Base-by-base conservation (phyloP, 2,888 invertebrate species). In the Aporophyla nigra region DNA sequence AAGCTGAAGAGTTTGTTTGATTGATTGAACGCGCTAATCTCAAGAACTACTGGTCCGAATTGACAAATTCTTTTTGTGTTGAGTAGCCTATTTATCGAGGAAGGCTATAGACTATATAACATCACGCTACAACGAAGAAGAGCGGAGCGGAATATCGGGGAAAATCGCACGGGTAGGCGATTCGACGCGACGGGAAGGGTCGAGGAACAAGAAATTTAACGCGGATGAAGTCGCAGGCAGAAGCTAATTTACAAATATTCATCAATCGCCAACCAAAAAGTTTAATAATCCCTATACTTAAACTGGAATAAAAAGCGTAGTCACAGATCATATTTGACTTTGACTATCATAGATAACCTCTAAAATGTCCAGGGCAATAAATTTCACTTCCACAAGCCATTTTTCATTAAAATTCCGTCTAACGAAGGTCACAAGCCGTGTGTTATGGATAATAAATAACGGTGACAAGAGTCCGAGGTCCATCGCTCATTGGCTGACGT, bases 371-470 rank as follows among this genome's bases (percentile, higher is more conserved):
- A 27, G 7, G n/a, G 54, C 46, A 14, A 79, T 80, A 74, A 80
- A 80, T 84, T 61, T 71, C 65, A 69, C 21, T 74, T 61, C 56
- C 24, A 24, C 56, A 16, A 69, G 61, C 43, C 53, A 74, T 68
- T 74, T 82, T 79, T 84, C 71, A 82, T 74, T 84, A 59, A 84
- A 82, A 74, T 68, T 63, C 27, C 56, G 27, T 51, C 63, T 59
- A 56, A 65, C 71, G 40, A 74, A 80, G 56, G 74, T 70, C 58
- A 62, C 61, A 84, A 68, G 53, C 58, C 68, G 24, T 69, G 69
- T 78, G 75, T 76, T 74, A 72, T 82, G 77, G 83, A 73, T 76
- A 76, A 84, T 87, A 87, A 80, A 86, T 86, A 86, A 80, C 73
- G 46, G 21, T 78, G 85, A 78, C 86, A 75, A 46, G 59, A 72